Base-by-base conservation (phyloP, 1,140 invertebrate species). In the Bathynomus jamesi region DNA sequence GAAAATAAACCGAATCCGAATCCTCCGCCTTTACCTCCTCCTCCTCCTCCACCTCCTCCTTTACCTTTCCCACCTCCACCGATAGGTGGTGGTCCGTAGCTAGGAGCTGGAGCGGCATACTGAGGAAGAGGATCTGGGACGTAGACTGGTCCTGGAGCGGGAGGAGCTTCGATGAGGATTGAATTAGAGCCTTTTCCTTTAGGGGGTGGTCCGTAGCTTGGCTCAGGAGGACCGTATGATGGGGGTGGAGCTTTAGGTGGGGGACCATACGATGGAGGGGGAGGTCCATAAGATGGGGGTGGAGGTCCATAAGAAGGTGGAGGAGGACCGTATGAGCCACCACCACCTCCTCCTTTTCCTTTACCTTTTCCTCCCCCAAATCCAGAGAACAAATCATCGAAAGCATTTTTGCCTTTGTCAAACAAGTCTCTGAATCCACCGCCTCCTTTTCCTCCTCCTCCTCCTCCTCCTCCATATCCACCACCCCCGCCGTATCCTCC, bases 151-250 rank as follows among this genome's bases (percentile, higher is more conserved):
- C 77, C 78, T 28, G 80, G 80, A 0, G 80, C 77, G 11, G 80
- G 79, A 13, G 79, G 80, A 10, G 80, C 80, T 29, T 74, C 75
- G 28, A 80, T 77, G 69, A 79, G 79, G n/a, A 80, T 76, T 8
- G 78, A 67, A 61, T 72, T 67, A 32, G 67, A 74, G 61, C 68
- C 69, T 32, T 40, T 11, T 2, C 28, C 32, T 21, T 65, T 66
- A 2, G 67, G 64, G 40, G 75, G 72, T 29, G 69, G 67, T 21
- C 73, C 72, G 61, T 72, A 75, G 10, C 32, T 72, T 10, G 69
- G 60, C 32, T 73, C 67, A 31, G 73, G 71, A 8, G 73, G 32
- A 29, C 64, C 72, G 64, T 76, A 70, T 13, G 67, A 27, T 8
- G 66, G 71, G 27, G 66, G 24, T 10, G 68, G 67, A 4, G 64